Evolutionary conservation across 2,888 invertebrate species (phyloP).

Genomic region (Trichogramma evanescens): DNA sequence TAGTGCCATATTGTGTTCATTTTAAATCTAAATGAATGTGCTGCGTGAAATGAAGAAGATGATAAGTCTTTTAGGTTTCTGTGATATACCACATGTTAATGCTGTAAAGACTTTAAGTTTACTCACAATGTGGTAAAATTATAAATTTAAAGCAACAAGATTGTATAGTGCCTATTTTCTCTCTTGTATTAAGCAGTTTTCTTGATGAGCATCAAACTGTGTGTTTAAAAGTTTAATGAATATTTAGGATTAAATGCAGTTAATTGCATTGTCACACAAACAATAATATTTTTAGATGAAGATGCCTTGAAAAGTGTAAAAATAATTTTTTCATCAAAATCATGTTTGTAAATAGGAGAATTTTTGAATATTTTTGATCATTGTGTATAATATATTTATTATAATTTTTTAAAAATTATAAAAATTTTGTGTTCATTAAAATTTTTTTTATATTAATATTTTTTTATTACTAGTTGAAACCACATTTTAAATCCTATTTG

Average conservation of each 20-base stretch:
- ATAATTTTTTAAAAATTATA: not conserved
- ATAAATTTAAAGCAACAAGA: too few species aligned
- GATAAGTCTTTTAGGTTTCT: too few species aligned
- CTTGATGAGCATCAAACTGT: too few species aligned
- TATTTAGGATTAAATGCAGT: not conserved
- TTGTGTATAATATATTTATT: not conserved
- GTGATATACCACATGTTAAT: too few species aligned
- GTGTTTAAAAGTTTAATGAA: too few species aligned
- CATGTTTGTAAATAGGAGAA: conserved; percentile 9
- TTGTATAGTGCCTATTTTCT: too few species aligned
- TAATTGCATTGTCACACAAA: conserved; percentile 10
- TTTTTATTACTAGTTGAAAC: not conserved
- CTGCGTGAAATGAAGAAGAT: too few species aligned
- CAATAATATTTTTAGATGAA: conserved; percentile 16
- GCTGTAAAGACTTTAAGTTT: too few species aligned
- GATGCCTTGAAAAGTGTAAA: conserved; percentile 16
- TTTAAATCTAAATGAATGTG: too few species aligned
- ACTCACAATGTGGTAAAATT: too few species aligned
- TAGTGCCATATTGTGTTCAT: too few species aligned
- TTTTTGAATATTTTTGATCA: conserved; percentile 7
- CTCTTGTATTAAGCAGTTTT: too few species aligned
- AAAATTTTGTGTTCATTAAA: not conserved
- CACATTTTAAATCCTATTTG: conserved; percentile 32
- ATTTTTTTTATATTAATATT: not conserved
- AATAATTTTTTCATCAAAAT: conserved; percentile 10